phyloP scores from a whole-genome alignment of 2,888 invertebrate genomes.

The Galerucella nymphaeae region DNA sequence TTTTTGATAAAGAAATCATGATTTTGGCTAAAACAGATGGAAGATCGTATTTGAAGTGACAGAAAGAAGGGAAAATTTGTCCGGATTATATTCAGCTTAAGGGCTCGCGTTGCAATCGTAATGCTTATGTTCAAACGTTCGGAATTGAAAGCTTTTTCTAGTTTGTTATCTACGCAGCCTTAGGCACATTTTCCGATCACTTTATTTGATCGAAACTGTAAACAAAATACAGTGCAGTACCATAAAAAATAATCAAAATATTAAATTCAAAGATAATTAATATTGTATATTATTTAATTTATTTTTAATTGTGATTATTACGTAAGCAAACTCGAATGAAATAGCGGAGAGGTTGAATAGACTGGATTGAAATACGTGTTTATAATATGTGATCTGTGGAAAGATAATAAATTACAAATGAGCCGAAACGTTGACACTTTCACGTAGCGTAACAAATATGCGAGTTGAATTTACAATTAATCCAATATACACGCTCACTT shows the following conservation, averaged over 20 bases:
- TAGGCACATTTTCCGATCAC: slow-evolving; percentile 5
- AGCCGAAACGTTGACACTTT: slow-evolving; percentile 3
- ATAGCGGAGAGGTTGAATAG: neutral
- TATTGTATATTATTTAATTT: no score
- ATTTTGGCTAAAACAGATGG: slow-evolving; percentile 7
- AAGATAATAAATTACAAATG: neutral
- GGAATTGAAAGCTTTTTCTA: slow-evolving; percentile 1
- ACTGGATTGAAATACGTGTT: neutral
- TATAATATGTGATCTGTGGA: no score
- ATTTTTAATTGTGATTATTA: no score
- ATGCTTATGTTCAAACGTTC: neutral
- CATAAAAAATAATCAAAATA: no score
- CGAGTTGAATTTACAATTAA: slow-evolving; percentile 13
- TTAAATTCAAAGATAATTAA: no score
- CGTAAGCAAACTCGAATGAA: neutral
- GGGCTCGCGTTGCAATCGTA: neutral
- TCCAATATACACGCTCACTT: neutral
- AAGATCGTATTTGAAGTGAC: slow-evolving; percentile 1
- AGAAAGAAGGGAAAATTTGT: slow-evolving; percentile 11
- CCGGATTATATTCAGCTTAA: slow-evolving; percentile 14
- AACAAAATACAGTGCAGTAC: neutral
- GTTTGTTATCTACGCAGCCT: neutral
- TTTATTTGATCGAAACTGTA: neutral
- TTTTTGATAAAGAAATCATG: slow-evolving; percentile 6
- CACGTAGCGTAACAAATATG: neutral